Base-by-base conservation (phyloP, 2,797 vertebrate species). In the Jordanella pulchra region DNA sequence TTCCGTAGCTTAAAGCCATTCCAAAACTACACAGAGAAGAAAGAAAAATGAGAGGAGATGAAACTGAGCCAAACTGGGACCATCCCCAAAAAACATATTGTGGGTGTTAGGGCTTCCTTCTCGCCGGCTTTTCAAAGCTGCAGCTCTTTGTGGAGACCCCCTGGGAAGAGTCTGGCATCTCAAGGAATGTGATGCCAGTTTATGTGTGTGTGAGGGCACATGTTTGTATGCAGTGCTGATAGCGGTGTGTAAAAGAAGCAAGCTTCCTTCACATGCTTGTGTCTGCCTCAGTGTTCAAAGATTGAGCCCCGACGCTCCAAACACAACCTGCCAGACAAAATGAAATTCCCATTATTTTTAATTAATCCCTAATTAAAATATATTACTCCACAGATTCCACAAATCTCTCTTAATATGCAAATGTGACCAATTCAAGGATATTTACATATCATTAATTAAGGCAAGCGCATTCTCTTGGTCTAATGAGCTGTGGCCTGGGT, bases 361-460 rank as follows among this genome's bases (percentile, higher is more conserved):
- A 99, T 99, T 98, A 98, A 99, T 98, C 97, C 97, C 97, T 99
- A 98, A 99, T 99, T 99, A 99, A 99, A 99, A 99, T 99, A 99
- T 99, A 99, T 99, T 98, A 98, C 97, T 98, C 97, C 95, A 94
- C 96, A 98, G 97, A 99, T 99, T 97, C 96, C 89, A 94, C 97
- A 98, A 98, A 98, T 99, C 97, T 98, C 97, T 98, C 97, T 99
- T 98, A 98, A 98, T 99, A 99, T 99, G 97, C 96, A 98, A 99
- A 99, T 99, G 96, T 80, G 84, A 95, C 96, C 96, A 97, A 98
- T 98, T 98, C 96, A 98, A 98, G 97, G 97, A 98, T 99, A 99
- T 98, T 99, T 99, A 99, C 97, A 99, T 99, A 97, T 98, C 96
- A 98, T 99, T 99, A 99, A 99, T 99, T 99, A 98, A 99, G 97